Conservation (phyloP, 2,888 invertebrate species). For the Pterostichus niger region DNA sequence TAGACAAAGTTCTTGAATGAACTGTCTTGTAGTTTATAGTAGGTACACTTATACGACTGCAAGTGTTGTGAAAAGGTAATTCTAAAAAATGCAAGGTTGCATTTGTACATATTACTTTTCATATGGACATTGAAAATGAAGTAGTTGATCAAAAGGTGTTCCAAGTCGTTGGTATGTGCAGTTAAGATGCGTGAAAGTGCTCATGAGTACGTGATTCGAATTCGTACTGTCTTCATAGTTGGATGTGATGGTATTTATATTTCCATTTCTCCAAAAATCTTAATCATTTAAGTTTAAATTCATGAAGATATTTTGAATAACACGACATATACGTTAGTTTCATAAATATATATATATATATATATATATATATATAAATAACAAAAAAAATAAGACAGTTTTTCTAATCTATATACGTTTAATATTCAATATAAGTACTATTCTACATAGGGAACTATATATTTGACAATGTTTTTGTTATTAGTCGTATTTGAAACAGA, state of each 20-base stretch:
- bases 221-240: conserved; percentile 1
- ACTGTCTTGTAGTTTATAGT: no score
- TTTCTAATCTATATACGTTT: background rate
- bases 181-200: conserved; percentile 30
- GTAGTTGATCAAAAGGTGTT: conserved; percentile 15
- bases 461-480: no score
- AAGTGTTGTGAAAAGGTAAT: background rate
- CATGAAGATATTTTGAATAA: conserved; percentile 28
- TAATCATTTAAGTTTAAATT: conserved; percentile 5
- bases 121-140: background rate
- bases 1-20: no score
- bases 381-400: background rate
- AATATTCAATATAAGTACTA: background rate
- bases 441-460: no score
- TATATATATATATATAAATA: conserved; percentile 5
- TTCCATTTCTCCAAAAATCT: conserved; percentile 26
- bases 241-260: conserved; percentile 28
- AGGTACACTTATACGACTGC: no score
- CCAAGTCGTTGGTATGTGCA: background rate
- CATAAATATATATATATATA: conserved; percentile 5
- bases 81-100: conserved; percentile 3
- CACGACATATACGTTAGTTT: background rate
- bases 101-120: background rate
- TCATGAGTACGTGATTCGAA: conserved; percentile 30
- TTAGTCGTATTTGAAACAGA: no score